Evolutionary conservation across 2,113 vertebrate species (phyloP).

Genomic region (Corythoichthys haematopterus): DNA sequence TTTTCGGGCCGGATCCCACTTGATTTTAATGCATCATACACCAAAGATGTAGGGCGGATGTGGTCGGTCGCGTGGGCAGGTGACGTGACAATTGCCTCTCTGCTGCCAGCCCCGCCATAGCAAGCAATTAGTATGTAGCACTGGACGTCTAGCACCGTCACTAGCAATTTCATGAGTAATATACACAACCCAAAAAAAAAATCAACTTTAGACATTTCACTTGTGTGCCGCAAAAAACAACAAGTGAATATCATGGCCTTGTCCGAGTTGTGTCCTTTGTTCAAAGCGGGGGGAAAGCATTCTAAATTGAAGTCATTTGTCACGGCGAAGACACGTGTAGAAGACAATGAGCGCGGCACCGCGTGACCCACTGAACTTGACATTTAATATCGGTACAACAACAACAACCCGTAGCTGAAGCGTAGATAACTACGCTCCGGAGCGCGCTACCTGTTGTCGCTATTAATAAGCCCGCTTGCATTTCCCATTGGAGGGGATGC

Average conservation of each 20-base stretch:
- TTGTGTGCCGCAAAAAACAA: background rate
- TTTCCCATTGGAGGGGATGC: slow-evolving; percentile 45
- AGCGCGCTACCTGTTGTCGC: slow-evolving; percentile 40
- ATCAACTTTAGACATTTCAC: background rate
- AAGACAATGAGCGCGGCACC: background rate
- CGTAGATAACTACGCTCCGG: background rate
- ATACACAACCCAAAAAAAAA: no score
- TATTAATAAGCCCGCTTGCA: slow-evolving; percentile 34
- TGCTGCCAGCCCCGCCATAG: no score
- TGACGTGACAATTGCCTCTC: no score
- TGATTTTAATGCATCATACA: no score
- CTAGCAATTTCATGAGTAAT: no score
- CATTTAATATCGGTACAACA: background rate
- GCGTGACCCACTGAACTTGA: background rate
- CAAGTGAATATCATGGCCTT: background rate
- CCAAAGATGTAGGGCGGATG: no score
- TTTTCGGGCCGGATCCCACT: no score
- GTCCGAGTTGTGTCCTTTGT: background rate
- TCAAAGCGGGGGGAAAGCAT: background rate
- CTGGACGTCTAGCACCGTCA: no score
- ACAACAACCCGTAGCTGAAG: background rate
- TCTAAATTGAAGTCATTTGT: background rate
- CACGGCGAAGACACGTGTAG: background rate
- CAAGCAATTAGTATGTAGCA: no score
- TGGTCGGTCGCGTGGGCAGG: no score